Conservation (phyloP, 2,888 invertebrate species). For the Cylloceria caligata region DNA sequence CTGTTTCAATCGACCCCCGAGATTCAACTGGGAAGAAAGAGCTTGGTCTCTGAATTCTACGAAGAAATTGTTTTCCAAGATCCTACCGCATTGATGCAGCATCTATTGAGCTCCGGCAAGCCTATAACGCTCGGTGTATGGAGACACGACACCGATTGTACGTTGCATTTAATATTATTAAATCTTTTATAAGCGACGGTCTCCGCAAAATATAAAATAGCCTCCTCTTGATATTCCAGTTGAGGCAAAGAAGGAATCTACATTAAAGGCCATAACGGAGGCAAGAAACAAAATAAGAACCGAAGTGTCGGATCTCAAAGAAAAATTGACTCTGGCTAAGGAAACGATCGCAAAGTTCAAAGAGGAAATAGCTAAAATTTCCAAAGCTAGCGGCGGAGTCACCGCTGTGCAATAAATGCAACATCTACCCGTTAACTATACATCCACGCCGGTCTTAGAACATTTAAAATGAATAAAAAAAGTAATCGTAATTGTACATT, state of each 20-base stretch:
- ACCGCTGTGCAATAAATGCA: constrained; percentile 71
- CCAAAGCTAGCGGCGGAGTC: constrained; percentile 78
- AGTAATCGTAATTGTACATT: no score
- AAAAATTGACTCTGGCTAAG: constrained; percentile 93
- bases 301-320: constrained; percentile 94
- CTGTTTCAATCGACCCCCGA: constrained; percentile 92
- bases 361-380: constrained; percentile 88
- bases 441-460: no score
- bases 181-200: background rate
- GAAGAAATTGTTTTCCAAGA: constrained; percentile 98
- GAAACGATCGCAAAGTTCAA: constrained; percentile 94
- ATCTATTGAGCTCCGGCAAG: constrained; percentile 91
- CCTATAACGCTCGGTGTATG: constrained; percentile 90
- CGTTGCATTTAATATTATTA: constrained; percentile 79
- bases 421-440: background rate
- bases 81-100: constrained; percentile 95
- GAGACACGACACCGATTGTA: constrained; percentile 96
- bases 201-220: no score
- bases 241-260: constrained; percentile 94
- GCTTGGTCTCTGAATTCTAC: constrained; percentile 96
- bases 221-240: constrained; percentile 87
- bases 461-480: no score
- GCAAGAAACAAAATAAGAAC: constrained; percentile 93
- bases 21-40: constrained; percentile 87
- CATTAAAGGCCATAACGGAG: constrained; percentile 90